Percentiles rank a stretch among this genome's conserved stretches.
These are phyloP conservation scores for Xenotilapia caudafasciata DNA, from an alignment of 2,113 vertebrate species.

Conservation along the genomic window DNA sequence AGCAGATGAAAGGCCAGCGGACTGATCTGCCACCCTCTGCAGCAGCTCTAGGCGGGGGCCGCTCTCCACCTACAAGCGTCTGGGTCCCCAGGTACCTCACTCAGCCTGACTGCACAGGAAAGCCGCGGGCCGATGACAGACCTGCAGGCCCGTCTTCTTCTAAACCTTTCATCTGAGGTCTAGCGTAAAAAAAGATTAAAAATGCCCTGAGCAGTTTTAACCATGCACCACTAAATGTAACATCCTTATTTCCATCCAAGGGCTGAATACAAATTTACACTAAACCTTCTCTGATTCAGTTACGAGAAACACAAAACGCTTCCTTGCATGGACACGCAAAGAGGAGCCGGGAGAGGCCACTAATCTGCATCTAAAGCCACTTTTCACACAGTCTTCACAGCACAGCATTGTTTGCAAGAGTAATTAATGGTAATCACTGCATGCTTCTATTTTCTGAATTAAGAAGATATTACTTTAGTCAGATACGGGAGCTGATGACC, in stretches of 20 bases:
- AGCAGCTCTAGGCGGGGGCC: constrained; percentile 8
- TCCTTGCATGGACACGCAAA: background rate
- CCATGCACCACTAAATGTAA: background rate
- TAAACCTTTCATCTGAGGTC: constrained; percentile 49
- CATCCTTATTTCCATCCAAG: background rate
- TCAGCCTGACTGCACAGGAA: constrained; percentile 43
- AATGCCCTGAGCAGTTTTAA: constrained; percentile 25
- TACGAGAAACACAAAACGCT: background rate
- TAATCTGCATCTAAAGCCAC: background rate
- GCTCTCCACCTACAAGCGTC: background rate
- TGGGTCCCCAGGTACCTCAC: constrained; percentile 27
- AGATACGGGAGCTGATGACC: background rate
- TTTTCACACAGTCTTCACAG: background rate
- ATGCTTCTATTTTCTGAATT: background rate
- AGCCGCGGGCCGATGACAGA: constrained; percentile 37
- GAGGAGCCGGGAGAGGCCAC: background rate
- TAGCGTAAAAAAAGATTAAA: background rate
- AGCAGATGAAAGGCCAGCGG: background rate
- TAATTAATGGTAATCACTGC: background rate
- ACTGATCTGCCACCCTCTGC: background rate
- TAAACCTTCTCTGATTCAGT: background rate
- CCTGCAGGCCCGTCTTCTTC: constrained; percentile 44
- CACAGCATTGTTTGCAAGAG: background rate
- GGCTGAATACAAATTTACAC: background rate
- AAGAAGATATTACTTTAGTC: background rate